Conservation (phyloP, 2,113 vertebrate species). For the Clarias magur region DNA sequence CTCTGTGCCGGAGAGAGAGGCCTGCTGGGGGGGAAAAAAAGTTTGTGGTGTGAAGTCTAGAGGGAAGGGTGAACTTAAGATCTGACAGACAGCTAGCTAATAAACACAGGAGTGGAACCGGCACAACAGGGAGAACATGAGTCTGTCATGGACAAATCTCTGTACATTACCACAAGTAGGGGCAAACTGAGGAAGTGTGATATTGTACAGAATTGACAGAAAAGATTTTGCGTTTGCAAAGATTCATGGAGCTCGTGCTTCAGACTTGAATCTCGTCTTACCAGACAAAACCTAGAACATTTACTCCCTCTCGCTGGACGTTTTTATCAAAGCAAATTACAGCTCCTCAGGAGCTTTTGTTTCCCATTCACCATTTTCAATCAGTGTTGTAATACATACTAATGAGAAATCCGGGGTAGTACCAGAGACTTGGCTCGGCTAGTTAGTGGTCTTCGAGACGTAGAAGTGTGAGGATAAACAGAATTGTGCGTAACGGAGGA, state of each 20-base stretch:
- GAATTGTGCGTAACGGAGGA: not conserved
- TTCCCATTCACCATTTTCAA: not conserved
- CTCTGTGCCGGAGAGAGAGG: slow-evolving; percentile 34
- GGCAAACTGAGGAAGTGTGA: not conserved
- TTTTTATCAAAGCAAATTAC: not conserved
- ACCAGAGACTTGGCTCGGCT: not conserved
- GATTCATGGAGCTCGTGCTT: not conserved
- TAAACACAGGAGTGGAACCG: slow-evolving; percentile 10
- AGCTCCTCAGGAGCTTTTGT: not conserved
- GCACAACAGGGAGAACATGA: not conserved
- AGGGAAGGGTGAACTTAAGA: slow-evolving; percentile 24
- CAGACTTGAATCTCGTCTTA: not conserved
- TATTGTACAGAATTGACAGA: not conserved
- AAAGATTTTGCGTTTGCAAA: not conserved
- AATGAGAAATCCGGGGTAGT: not conserved
- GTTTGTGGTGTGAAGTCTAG: slow-evolving; percentile 32
- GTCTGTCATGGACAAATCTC: slow-evolving; percentile 4
- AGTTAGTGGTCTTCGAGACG: not conserved
- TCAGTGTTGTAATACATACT: not conserved
- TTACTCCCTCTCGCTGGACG: not conserved
- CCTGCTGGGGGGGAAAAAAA: slow-evolving; percentile 33
- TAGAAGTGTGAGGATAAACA: not conserved
- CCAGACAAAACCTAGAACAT: not conserved
- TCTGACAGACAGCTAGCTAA: slow-evolving; percentile 27
- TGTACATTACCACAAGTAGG: not conserved